These are phyloP conservation scores for Sebastiscus albofasciatus DNA, from an alignment of 2,797 vertebrate genomes.

Conservation along the genomic window DNA sequence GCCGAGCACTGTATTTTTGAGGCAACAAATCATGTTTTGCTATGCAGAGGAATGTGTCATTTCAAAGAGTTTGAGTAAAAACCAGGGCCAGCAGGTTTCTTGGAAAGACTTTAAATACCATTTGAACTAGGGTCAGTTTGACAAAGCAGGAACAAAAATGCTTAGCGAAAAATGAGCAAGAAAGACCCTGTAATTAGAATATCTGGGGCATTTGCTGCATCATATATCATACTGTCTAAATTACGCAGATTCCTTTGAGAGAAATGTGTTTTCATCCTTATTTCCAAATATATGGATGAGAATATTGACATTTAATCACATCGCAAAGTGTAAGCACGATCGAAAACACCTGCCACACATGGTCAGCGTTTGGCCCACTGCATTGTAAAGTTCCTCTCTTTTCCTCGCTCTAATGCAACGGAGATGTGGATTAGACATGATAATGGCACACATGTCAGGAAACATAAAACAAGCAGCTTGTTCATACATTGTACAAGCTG, in stretches of 20 bases:
- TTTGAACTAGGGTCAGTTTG: slow-evolving; percentile 9
- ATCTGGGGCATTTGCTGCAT: not conserved
- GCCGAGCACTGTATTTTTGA: slow-evolving; percentile 57
- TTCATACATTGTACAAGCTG: not conserved
- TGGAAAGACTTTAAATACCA: slow-evolving; percentile 47
- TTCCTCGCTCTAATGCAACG: not conserved
- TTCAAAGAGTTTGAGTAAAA: slow-evolving; percentile 62
- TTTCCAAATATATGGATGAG: not conserved
- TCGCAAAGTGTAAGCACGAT: not conserved
- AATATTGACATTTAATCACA: not conserved
- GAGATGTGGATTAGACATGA: not conserved
- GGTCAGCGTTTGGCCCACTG: not conserved
- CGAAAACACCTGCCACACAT: not conserved
- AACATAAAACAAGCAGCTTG: not conserved
- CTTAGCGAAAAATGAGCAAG: not conserved
- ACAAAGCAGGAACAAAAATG: slow-evolving; percentile 32
- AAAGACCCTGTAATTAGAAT: slow-evolving; percentile 17
- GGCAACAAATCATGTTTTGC: slow-evolving; percentile 68
- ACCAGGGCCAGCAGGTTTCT: slow-evolving; percentile 33
- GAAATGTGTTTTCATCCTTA: not conserved
- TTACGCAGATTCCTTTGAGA: not conserved
- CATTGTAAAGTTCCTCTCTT: not conserved
- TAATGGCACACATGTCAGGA: not conserved
- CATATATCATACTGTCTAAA: not conserved
- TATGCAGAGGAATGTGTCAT: slow-evolving; percentile 61